Evolutionary conservation across 2,888 invertebrate genomes (phyloP).

Genomic region (Brenthis hecate): DNA sequence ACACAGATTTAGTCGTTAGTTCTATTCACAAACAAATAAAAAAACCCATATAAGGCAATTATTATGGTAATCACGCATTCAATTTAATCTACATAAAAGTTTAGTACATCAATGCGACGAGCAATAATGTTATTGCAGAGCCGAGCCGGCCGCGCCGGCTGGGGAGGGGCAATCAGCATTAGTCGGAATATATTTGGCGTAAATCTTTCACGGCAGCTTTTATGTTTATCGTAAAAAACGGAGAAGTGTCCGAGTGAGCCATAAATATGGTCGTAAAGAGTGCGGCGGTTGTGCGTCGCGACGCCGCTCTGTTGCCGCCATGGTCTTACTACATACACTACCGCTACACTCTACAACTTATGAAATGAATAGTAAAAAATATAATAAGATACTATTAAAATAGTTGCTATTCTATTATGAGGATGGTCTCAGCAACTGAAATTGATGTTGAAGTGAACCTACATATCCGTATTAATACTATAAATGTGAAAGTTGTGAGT

Average conservation of each 20-base stretch:
- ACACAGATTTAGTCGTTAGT: not conserved
- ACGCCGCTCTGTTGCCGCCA: conserved; percentile 4
- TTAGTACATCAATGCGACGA: conserved; percentile 29
- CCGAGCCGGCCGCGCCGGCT: conserved; percentile 37
- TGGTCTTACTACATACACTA: too few relatives aligned
- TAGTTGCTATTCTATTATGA: too few relatives aligned
- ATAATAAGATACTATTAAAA: too few relatives aligned
- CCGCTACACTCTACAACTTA: too few relatives aligned
- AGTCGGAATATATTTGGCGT: conserved; percentile 78
- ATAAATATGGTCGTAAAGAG: conserved; percentile 76
- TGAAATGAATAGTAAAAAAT: too few relatives aligned
- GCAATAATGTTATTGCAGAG: conserved; percentile 42
- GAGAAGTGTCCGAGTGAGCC: conserved; percentile 70
- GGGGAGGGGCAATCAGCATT: conserved; percentile 70
- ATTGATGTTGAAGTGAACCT: too few relatives aligned
- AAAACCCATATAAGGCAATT: not conserved
- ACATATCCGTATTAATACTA: too few relatives aligned
- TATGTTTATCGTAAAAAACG: conserved; percentile 81
- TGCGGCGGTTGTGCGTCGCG: conserved; percentile 32
- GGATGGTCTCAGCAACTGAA: too few relatives aligned
- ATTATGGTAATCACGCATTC: conserved; percentile 4
- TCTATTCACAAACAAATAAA: not conserved
- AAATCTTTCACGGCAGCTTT: conserved; percentile 80
- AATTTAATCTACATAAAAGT: conserved; percentile 38
- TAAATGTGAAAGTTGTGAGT: too few relatives aligned